phyloP scores from a whole-genome alignment of 2,888 invertebrate genomes.

The Drosophila neotestacea region DNA sequence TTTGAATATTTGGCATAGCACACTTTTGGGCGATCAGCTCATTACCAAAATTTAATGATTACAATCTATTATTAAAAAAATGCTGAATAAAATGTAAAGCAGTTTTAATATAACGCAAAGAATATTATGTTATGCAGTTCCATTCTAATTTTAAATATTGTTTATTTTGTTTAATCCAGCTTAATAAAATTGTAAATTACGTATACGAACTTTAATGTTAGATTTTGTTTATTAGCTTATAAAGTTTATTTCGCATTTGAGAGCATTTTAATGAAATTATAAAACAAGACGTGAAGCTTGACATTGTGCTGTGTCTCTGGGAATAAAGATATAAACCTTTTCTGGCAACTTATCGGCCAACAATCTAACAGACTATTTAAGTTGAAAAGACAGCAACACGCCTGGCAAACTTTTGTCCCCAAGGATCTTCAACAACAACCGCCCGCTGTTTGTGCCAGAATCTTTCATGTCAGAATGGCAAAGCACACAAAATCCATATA shows the following conservation, averaged over 20 bases:
- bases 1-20: constrained; percentile 15
- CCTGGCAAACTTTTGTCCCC: constrained; percentile 1
- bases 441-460: constrained; percentile 49
- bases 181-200: background rate
- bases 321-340: constrained; percentile 20
- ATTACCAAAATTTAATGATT: background rate
- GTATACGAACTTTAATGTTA: background rate
- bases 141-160: too few species aligned
- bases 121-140: too few species aligned
- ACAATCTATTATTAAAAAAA: too few species aligned
- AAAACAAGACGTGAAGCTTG: background rate
- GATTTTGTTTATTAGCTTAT: background rate
- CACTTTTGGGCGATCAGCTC: constrained; percentile 37
- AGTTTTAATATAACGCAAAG: too few species aligned
- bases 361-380: constrained; percentile 31
- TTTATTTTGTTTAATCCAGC: too few species aligned
- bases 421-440: constrained; percentile 27
- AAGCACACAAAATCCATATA: constrained; percentile 51
- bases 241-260: background rate
- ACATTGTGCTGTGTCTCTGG: background rate
- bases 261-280: constrained; percentile 2
- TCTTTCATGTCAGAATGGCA: constrained; percentile 31
- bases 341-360: constrained; percentile 22
- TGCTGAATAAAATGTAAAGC: too few species aligned
- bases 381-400: constrained; percentile 18